Evolutionary conservation across 2,888 invertebrate species (phyloP).

Genomic region (Fabriciana adippe): DNA sequence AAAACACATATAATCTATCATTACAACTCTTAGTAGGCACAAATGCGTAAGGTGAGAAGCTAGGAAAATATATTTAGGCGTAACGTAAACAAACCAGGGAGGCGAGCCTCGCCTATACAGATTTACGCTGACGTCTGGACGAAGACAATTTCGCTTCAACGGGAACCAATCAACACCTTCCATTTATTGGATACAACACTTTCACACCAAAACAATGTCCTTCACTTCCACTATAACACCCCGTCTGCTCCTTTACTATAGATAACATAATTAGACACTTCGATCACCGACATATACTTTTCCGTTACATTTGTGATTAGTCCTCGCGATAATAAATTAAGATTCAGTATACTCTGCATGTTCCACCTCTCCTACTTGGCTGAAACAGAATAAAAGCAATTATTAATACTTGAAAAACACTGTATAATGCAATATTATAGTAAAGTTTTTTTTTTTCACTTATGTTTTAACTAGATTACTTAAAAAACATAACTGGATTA

Average conservation of each 20-base stretch:
- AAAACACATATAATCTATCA: slow-evolving; percentile 63
- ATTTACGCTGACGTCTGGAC: slow-evolving; percentile 53
- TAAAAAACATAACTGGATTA: no score
- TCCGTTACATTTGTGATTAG: slow-evolving; percentile 75
- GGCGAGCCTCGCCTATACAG: slow-evolving; percentile 47
- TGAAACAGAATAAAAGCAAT: slow-evolving; percentile 55
- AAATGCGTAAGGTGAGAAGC: slow-evolving; percentile 68
- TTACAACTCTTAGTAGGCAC: slow-evolving; percentile 71
- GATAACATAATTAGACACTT: slow-evolving; percentile 70
- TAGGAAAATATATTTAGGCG: slow-evolving; percentile 70
- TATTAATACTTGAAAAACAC: slow-evolving; percentile 13
- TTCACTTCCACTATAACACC: slow-evolving; percentile 64
- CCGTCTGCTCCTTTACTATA: slow-evolving; percentile 55
- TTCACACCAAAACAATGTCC: slow-evolving; percentile 79
- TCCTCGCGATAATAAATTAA: slow-evolving; percentile 80
- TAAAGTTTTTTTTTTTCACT: background rate
- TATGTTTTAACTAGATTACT: background rate
- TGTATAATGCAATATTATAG: background rate
- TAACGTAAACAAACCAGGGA: slow-evolving; percentile 49
- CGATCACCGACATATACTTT: slow-evolving; percentile 73
- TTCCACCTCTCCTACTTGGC: slow-evolving; percentile 68
- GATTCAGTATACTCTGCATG: slow-evolving; percentile 70
- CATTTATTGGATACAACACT: slow-evolving; percentile 81
- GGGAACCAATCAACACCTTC: slow-evolving; percentile 76
- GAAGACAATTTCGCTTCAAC: slow-evolving; percentile 58